phyloP scores from a whole-genome alignment of 2,797 vertebrate species.

The Microctenopoma lineatum region DNA sequence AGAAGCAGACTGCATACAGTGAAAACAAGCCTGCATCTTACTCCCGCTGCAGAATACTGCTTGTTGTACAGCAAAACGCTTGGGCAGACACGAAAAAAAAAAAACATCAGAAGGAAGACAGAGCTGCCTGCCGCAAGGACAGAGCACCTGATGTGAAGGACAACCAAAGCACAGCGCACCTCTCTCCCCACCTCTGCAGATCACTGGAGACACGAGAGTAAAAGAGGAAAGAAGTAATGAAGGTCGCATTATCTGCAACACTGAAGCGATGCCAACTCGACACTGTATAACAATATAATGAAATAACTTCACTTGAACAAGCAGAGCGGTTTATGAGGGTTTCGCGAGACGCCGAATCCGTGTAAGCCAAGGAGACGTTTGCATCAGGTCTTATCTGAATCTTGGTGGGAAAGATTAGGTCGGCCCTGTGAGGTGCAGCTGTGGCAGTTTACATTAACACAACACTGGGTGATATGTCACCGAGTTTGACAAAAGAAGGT shows the following conservation, averaged over 20 bases:
- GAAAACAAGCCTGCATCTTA: slow-evolving; percentile 50
- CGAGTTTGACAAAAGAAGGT: slow-evolving; percentile 15
- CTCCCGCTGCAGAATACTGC: slow-evolving; percentile 45
- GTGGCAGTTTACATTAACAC: slow-evolving; percentile 17
- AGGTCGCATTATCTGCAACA: slow-evolving; percentile 57
- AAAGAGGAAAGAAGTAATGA: slow-evolving; percentile 51
- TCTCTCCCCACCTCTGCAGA: slow-evolving; percentile 45
- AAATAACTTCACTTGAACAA: slow-evolving; percentile 33
- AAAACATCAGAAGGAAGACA: slow-evolving; percentile 53
- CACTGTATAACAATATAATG: slow-evolving; percentile 13
- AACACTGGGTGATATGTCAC: slow-evolving; percentile 10
- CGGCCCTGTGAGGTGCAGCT: slow-evolving; percentile 6
- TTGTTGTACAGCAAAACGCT: slow-evolving; percentile 40
- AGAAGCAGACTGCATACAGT: slow-evolving; percentile 54
- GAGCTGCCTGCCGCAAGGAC: slow-evolving; percentile 69
- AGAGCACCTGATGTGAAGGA: slow-evolving; percentile 68
- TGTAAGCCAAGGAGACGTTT: slow-evolving; percentile 35
- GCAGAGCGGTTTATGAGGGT: slow-evolving; percentile 13
- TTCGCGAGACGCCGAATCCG: slow-evolving; percentile 12
- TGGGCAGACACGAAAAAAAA: slow-evolving; percentile 33
- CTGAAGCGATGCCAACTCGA: slow-evolving; percentile 47
- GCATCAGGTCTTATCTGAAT: slow-evolving; percentile 17
- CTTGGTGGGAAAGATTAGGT: slow-evolving; percentile 20
- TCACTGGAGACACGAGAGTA: slow-evolving; percentile 51
- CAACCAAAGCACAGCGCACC: slow-evolving; percentile 55